Evolutionary conservation across 2,888 invertebrate genomes (phyloP).

Genomic region (Nomada ferruginata): DNA sequence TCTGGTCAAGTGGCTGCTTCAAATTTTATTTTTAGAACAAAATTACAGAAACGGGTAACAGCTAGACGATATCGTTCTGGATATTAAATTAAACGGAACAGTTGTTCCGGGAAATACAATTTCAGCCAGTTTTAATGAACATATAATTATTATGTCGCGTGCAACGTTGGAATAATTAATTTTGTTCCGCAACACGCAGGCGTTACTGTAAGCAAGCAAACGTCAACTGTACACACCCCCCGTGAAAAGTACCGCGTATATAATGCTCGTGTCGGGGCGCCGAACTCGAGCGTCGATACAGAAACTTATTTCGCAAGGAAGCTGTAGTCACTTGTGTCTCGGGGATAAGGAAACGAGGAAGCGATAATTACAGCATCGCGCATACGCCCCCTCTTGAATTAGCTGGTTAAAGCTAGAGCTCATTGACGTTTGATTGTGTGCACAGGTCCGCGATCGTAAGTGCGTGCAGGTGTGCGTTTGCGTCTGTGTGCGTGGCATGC

Average conservation of each 20-base stretch:
- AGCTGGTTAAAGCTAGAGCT: conserved; percentile 66
- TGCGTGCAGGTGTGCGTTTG: conserved; percentile 28
- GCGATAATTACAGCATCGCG: conserved; percentile 76
- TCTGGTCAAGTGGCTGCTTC: conserved; percentile 52
- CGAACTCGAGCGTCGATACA: not conserved
- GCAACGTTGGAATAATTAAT: conserved; percentile 15
- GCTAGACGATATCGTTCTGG: not conserved
- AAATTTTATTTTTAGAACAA: conserved; percentile 51
- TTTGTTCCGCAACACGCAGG: not conserved
- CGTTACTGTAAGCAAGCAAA: not conserved
- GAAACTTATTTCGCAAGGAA: conserved; percentile 47
- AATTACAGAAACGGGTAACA: conserved; percentile 27
- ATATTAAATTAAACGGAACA: not conserved
- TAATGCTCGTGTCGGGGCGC: not conserved
- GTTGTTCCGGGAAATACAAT: not conserved
- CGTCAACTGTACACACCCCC: not conserved
- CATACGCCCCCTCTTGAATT: conserved; percentile 74
- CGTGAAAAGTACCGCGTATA: not conserved
- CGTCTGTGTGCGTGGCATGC: conserved; percentile 51
- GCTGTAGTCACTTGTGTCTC: conserved; percentile 33
- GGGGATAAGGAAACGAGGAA: conserved; percentile 72
- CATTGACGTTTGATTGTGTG: conserved; percentile 29
- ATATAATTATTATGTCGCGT: conserved; percentile 19
- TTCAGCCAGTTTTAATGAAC: conserved; percentile 8
- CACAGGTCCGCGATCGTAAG: conserved; percentile 24